phyloP scores from a whole-genome alignment of 2,888 invertebrate species.

The Watsonalla binaria region DNA sequence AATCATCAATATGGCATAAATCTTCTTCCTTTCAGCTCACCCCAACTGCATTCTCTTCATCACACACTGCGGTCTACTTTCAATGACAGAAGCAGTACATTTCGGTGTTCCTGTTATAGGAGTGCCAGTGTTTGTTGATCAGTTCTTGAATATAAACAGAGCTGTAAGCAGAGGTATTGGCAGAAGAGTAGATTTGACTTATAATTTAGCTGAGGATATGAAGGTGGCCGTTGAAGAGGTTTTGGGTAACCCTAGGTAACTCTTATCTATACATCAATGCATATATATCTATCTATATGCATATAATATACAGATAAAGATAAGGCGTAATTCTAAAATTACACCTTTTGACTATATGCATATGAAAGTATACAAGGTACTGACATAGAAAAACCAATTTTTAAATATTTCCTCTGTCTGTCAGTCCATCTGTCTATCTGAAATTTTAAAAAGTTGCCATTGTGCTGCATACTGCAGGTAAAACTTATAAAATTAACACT shows the following conservation, averaged over 20 bases:
- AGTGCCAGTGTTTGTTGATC: conserved; percentile 32
- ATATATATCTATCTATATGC: too few relatives aligned
- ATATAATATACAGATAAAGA: too few relatives aligned
- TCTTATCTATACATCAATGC: too few relatives aligned
- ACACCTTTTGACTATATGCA: too few relatives aligned
- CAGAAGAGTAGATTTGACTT: conserved; percentile 19
- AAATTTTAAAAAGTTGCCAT: too few relatives aligned
- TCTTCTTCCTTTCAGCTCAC: conserved; percentile 25
- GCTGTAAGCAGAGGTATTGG: conserved; percentile 24
- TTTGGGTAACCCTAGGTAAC: conserved; percentile 21
- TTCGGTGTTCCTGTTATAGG: conserved; percentile 34
- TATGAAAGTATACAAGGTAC: too few relatives aligned
- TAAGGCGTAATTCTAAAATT: too few relatives aligned
- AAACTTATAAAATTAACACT: too few relatives aligned
- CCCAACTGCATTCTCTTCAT: conserved; percentile 33
- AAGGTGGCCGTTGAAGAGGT: conserved; percentile 22
- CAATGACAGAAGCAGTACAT: conserved; percentile 30
- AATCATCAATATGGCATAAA: background rate
- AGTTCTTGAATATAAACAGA: conserved; percentile 25
- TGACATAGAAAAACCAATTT: too few relatives aligned
- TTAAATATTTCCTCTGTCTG: too few relatives aligned
- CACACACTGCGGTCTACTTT: conserved; percentile 33
- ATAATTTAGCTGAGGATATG: conserved; percentile 19
- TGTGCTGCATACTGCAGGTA: too few relatives aligned
- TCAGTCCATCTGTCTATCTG: too few relatives aligned